Evolutionary conservation across 92 coral and sea anemone species (phyloP), one percentile per base, ranked within the genome.

Genomic region (Phymanthus crucifer): DNA sequence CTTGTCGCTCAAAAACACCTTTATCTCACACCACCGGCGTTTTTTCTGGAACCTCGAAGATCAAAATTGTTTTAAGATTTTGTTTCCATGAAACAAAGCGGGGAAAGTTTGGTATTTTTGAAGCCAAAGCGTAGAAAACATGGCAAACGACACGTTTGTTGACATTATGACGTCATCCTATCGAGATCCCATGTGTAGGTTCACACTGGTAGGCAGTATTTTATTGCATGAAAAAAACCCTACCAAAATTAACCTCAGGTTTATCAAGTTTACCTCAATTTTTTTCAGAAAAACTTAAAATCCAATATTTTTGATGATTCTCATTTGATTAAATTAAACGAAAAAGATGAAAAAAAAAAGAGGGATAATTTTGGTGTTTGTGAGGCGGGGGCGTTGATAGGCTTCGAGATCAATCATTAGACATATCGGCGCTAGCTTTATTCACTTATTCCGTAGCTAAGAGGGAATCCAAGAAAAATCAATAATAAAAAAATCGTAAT

Each of bases 41-140:
- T 27, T 64, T 61, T 61, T 77, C 81, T 32, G 61, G 50, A 35
- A 57, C 57, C 50, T 61, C 35, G 11, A 61, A 21, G 23, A 52
- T 33, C 26, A 11, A 10, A 19, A 23, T n/a, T 33, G 48, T 40
- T 77, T 77, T 77, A 8, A 12, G 11, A 40, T 19, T 32, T 4
- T 16, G n/a, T 74, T 26, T 50, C 32, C 19, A 2, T 61, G 26
- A 27, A 2, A 0, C 7, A 0, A 26, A 1, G 16, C 26, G 68
- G 29, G 11, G 33, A 13, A 61, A 5, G 3, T 27, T 61, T 61
- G 7, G 68, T 61, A 7, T 27, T 24, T 61, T 61, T 27, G 10
- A 3, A 61, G 17, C 29, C 3, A 61, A 61, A 61, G 68, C 68
- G 29, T 27, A 61, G 18, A 61, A 54, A 57, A 57, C 66, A 57